Evolutionary conservation across 2,113 vertebrate genomes (phyloP).

Genomic region (Lethenteron camtschaticum): DNA sequence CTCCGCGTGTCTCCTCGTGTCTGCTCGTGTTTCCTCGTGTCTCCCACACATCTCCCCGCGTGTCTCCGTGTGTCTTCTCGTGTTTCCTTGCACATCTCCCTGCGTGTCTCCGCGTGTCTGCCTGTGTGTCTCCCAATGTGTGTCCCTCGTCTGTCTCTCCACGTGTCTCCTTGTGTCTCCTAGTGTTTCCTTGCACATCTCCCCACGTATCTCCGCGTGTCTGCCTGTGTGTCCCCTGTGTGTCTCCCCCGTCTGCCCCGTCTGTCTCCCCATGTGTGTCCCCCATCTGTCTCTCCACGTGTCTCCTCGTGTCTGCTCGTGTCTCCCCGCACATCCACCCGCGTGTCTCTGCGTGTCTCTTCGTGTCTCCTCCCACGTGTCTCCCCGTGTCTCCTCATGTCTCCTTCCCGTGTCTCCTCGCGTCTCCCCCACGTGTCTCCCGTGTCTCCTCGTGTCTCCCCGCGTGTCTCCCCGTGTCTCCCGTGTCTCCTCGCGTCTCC

Average conservation of each 20-base stretch:
- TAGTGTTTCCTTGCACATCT: no score
- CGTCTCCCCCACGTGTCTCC: background rate
- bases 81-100: no score
- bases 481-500: background rate
- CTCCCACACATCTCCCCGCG: background rate
- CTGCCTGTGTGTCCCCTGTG: no score
- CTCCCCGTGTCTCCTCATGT: no score
- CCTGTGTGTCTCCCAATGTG: no score
- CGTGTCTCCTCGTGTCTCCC: no score
- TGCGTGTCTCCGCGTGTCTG: no score
- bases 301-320: background rate
- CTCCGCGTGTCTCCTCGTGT: background rate
- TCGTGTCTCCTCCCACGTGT: no score
- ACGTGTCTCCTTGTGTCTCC: no score
- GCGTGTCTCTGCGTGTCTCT: background rate
- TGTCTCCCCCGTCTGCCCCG: no score
- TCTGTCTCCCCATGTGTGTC: background rate
- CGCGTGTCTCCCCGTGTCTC: background rate
- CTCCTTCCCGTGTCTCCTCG: background rate
- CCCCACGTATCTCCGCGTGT: no score
- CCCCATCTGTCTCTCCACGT: background rate
- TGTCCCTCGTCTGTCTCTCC: no score
- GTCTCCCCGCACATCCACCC: background rate
- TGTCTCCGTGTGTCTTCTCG: background rate
- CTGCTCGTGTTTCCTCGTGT: background rate